Evolutionary conservation across 2,888 invertebrate genomes (phyloP).

Genomic region (Lasioglossum morio): DNA sequence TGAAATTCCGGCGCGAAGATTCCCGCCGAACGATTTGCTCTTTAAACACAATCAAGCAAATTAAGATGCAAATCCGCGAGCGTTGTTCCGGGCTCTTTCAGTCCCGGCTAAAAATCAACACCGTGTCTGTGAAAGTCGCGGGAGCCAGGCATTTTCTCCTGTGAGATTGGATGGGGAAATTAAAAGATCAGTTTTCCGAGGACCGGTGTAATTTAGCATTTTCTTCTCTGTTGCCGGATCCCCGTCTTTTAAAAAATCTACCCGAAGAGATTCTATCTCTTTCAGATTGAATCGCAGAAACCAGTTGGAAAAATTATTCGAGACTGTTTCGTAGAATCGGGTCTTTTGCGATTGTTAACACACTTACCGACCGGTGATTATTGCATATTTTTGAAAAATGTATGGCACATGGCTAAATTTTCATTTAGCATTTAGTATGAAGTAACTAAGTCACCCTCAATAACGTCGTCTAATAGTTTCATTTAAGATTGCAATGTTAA

Average conservation of each 20-base stretch:
- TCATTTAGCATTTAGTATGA: too few species aligned
- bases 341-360: too few species aligned
- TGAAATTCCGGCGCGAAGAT: constrained; percentile 47
- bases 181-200: background rate
- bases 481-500: too few species aligned
- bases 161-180: background rate
- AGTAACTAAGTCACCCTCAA: too few species aligned
- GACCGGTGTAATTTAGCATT: background rate
- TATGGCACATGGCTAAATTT: too few species aligned
- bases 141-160: background rate
- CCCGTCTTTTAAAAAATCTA: background rate
- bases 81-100: constrained; percentile 17
- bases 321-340: too few species aligned
- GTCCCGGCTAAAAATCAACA: constrained; percentile 27
- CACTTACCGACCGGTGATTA: too few species aligned
- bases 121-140: background rate
- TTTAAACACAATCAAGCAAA: constrained; percentile 40
- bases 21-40: constrained; percentile 47
- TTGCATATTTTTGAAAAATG: too few species aligned
- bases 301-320: too few species aligned
- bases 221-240: background rate
- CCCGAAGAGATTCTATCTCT: background rate
- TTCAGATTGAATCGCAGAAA: too few species aligned
- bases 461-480: too few species aligned
- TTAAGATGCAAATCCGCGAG: constrained; percentile 45